phyloP scores from a whole-genome alignment of 2,113 vertebrate genomes.

The Hemiprocne comata region DNA sequence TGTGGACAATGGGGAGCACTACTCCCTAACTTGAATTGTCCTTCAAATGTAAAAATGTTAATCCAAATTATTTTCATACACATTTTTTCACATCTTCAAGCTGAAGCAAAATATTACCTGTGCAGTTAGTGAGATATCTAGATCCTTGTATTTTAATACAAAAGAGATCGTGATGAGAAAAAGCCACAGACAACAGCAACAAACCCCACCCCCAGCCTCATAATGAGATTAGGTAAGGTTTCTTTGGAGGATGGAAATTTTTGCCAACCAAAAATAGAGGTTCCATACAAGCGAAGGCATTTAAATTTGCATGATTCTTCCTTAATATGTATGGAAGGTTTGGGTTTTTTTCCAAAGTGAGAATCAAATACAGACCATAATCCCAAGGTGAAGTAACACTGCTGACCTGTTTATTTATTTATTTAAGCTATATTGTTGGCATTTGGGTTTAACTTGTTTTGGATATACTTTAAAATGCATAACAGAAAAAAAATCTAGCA shows the following conservation, averaged over 20 bases:
- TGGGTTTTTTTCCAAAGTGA: background rate
- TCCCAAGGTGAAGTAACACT: background rate
- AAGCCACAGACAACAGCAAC: background rate
- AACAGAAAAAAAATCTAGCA: background rate
- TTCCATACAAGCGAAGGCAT: background rate
- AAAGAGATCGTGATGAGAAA: background rate
- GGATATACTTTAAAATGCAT: background rate
- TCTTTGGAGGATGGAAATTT: background rate
- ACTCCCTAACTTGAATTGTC: background rate
- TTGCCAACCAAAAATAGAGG: background rate
- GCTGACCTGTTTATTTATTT: background rate
- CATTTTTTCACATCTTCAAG: background rate
- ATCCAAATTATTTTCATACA: background rate
- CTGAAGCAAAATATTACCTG: background rate
- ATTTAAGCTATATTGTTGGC: background rate
- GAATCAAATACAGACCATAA: background rate
- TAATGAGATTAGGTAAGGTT: background rate
- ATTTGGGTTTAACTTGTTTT: constrained; percentile 3
- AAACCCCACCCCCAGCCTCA: background rate
- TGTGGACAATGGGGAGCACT: background rate
- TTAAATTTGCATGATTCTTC: background rate
- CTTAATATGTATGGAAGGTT: background rate
- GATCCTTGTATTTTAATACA: background rate
- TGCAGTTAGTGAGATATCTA: background rate
- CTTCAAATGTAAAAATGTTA: background rate